Evolutionary conservation across 2,797 vertebrate genomes (phyloP).

Genomic region (Tamandua tetradactyla): DNA sequence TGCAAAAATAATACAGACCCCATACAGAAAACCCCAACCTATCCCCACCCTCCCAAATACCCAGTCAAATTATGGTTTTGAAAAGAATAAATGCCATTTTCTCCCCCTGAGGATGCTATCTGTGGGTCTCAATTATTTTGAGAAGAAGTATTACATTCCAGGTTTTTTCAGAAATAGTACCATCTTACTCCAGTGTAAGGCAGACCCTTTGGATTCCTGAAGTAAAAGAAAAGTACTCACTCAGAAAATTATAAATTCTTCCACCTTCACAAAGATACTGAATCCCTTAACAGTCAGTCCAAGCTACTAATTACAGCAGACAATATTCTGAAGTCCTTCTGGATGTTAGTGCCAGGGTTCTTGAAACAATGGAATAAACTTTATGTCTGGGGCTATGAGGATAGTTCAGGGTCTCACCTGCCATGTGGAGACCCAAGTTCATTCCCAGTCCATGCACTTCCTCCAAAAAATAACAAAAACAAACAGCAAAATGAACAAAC

Average conservation of each 20-base stretch:
- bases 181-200: constrained; percentile 14
- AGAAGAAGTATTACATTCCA: neutral
- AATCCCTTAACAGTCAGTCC: neutral
- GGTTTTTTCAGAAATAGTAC: constrained; percentile 29
- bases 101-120: neutral
- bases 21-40: too few species aligned
- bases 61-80: neutral
- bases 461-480: too few species aligned
- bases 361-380: neutral
- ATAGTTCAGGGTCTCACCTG: too few species aligned
- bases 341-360: neutral
- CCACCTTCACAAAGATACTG: neutral
- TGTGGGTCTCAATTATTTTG: neutral
- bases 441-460: too few species aligned
- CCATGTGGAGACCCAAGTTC: too few species aligned
- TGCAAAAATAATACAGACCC: too few species aligned
- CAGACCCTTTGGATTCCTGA: neutral
- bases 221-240: neutral
- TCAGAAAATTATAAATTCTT: constrained; percentile 34
- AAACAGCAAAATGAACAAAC: too few species aligned
- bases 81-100: constrained; percentile 19
- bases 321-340: neutral
- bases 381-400: too few species aligned
- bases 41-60: too few species aligned
- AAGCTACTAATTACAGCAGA: neutral